Percentiles rank a stretch among this genome's conserved stretches.
Evolutionary conservation across 2,888 invertebrate genomes (phyloP).

Genomic region (Macaria liturata): DNA sequence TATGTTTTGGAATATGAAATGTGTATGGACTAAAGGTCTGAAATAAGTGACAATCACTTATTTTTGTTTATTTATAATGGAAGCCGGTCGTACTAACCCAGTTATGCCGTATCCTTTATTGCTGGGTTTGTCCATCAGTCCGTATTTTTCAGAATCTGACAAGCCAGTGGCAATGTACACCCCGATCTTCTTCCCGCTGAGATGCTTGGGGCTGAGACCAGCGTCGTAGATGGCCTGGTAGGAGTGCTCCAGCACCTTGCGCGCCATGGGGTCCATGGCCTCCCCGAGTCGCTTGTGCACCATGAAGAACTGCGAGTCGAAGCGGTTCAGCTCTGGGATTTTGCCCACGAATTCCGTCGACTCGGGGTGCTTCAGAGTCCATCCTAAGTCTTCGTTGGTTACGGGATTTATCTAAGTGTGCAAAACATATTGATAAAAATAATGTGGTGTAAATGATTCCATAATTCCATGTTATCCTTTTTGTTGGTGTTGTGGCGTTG

Average conservation of each 20-base stretch:
- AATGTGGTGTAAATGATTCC: not conserved
- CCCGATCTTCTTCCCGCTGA: constrained; percentile 80
- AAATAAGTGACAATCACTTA: no score
- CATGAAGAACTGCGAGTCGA: constrained; percentile 88
- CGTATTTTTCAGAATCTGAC: constrained; percentile 83
- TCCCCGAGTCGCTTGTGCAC: constrained; percentile 85
- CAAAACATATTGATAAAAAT: not conserved
- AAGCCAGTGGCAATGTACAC: constrained; percentile 72
- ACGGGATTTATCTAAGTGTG: constrained; percentile 78
- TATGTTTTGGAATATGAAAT: not conserved
- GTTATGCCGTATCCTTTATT: constrained; percentile 51
- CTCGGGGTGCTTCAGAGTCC: constrained; percentile 58
- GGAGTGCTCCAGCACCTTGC: constrained; percentile 87
- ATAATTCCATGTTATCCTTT: not conserved
- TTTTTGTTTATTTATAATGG: no score
- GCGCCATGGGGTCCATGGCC: constrained; percentile 77
- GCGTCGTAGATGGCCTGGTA: constrained; percentile 90
- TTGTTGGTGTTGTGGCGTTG: no score
- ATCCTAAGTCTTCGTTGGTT: constrained; percentile 78
- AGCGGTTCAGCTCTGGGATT: constrained; percentile 82
- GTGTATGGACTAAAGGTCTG: no score
- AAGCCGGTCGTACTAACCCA: constrained; percentile 43
- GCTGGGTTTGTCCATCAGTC: not conserved
- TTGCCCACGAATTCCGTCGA: constrained; percentile 85
- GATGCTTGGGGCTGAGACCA: constrained; percentile 82